Base-by-base conservation (phyloP, 2,113 vertebrate species). In the Solea senegalensis region DNA sequence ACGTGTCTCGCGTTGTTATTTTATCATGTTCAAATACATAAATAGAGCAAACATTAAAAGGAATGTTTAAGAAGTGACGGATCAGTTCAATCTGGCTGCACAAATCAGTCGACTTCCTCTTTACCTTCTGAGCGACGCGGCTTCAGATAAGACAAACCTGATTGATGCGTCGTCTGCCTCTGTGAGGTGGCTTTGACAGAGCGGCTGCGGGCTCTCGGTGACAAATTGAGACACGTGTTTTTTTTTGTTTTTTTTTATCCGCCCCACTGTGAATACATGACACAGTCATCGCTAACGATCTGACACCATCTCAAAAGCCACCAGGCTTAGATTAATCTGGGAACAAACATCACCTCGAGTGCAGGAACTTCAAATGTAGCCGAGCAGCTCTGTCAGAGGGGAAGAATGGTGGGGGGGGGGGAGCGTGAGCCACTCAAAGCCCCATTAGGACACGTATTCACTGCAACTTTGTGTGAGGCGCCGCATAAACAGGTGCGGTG, bases 161-260 rank as follows among this genome's bases (percentile, higher is more conserved):
- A 88, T 83, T 83, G 88, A 86, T 85, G 81, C 77, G n/a, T 50
- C 50, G 57, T 44, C 58, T 74, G 48, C 80, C 21, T 21, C 21
- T 21, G 75, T 77, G 72, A 72, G 65, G 77, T 67, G 26, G 56
- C 74, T 86, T 80, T 83, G 72, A 79, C 57, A 44, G 69, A 74
- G 69, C 76, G 12, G 73, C 79, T 76, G 77, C 78, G 56, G 72
- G 76, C 76, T 76, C 51, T 78, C 46, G 54, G 55, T 82, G 87
- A 88, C 85, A 90, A 90, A 86, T 80, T 76, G 81, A 85, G 77
- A 82, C 74, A 79, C 54, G 43, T 76, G 86, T 82, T 85, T 1
- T 21, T 1, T 21, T 21, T 21, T n/a, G n/a, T n/a, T 21, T 21
- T 21, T 21, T 21, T 21, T 81, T 46, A 85, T 71, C 80, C 76